phyloP scores from a whole-genome alignment of 1,140 invertebrate genomes.

The Bombus confusus region DNA sequence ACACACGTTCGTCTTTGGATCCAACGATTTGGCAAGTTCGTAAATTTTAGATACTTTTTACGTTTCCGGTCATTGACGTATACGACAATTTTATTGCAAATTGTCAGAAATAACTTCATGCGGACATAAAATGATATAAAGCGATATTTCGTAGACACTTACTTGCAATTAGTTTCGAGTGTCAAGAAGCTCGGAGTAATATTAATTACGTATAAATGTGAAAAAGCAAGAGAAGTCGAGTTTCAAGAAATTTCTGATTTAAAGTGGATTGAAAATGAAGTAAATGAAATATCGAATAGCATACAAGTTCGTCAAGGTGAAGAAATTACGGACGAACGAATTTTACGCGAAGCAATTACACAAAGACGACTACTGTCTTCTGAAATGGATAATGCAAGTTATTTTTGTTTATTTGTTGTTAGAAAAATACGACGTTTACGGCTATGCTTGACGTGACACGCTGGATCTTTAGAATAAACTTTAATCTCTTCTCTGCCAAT shows the following conservation, averaged over 20 bases:
- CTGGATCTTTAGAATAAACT: background rate
- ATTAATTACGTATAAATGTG: background rate
- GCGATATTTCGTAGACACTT: background rate
- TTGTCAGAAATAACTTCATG: background rate
- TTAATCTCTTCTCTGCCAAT: background rate
- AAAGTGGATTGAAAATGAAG: background rate
- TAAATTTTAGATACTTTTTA: background rate
- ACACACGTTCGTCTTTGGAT: background rate
- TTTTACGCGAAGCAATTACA: background rate
- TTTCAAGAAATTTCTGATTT: background rate
- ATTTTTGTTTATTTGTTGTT: background rate
- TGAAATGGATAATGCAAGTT: background rate
- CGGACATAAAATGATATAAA: background rate
- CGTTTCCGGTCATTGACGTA: background rate
- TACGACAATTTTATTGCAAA: no score
- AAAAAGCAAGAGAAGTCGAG: background rate
- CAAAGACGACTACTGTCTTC: background rate
- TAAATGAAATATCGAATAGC: background rate
- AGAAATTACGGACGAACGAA: background rate
- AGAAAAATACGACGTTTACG: background rate
- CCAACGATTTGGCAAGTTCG: background rate
- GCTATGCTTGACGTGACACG: background rate
- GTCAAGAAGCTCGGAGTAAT: background rate
- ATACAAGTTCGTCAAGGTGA: accelerated
- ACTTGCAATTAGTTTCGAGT: background rate